phyloP scores from a whole-genome alignment of 2,888 invertebrate genomes.

The Patella pellucida region DNA sequence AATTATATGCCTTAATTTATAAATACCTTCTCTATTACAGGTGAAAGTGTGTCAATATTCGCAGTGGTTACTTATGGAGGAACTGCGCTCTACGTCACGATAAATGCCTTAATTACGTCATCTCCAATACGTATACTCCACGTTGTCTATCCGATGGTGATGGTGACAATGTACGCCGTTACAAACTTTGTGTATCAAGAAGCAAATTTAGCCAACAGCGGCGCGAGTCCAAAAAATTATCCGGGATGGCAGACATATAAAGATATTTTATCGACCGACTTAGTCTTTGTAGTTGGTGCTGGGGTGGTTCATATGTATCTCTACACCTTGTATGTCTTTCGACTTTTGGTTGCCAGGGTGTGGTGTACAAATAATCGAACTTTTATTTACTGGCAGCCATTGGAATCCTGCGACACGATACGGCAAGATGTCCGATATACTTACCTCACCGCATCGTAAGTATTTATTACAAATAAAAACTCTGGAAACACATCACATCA shows the following conservation, averaged over 20 bases:
- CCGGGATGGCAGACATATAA: not conserved
- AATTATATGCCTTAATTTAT: not conserved
- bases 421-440: conserved; percentile 4
- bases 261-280: not conserved
- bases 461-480: not conserved
- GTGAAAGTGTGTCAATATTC: not conserved
- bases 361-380: not conserved
- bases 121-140: not conserved
- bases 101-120: not conserved
- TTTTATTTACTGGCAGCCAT: conserved; percentile 6
- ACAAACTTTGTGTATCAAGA: not conserved
- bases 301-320: not conserved
- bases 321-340: not conserved
- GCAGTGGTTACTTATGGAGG: conserved; percentile 2
- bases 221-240: not conserved
- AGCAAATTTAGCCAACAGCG: not conserved
- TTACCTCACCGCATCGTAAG: not conserved
- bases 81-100: not conserved
- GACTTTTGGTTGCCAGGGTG: not conserved
- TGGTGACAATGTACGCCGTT: not conserved
- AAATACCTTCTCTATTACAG: not conserved
- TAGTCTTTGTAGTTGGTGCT: not conserved
- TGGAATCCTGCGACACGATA: not conserved
- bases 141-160: not conserved
- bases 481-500: no score